Evolutionary conservation across 2,888 invertebrate genomes (phyloP).

Genomic region (Oscheius sp.): DNA sequence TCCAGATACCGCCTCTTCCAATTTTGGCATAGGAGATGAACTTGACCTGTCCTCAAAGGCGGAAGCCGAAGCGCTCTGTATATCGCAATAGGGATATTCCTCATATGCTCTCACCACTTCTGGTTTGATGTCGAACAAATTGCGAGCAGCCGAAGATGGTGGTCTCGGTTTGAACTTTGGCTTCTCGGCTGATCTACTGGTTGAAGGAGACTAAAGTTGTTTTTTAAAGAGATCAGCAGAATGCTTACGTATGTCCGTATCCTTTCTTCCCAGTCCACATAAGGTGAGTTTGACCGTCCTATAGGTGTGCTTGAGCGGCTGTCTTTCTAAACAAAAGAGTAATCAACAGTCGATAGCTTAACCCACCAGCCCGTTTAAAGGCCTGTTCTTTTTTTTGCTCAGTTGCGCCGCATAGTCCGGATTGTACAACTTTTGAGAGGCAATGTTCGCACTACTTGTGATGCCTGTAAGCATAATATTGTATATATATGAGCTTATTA

Average conservation of each 20-base stretch:
- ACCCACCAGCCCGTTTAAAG: constrained; percentile 16
- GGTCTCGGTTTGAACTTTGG: constrained; percentile 25
- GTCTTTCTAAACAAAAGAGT: constrained; percentile 17
- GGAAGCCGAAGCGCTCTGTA: constrained; percentile 10
- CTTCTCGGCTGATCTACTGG: constrained; percentile 17
- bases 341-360: not conserved
- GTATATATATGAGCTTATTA: not conserved
- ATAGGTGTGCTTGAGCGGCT: constrained; percentile 17
- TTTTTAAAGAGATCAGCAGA: not conserved
- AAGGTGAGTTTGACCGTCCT: constrained; percentile 16
- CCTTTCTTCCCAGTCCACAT: not conserved
- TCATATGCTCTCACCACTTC: not conserved
- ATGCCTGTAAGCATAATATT: constrained; percentile 23
- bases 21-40: constrained; percentile 24
- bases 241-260: not conserved
- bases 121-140: not conserved
- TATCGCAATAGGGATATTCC: not conserved
- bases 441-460: constrained; percentile 31
- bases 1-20: constrained; percentile 6
- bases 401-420: constrained; percentile 23
- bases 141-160: constrained; percentile 4
- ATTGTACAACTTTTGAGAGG: constrained; percentile 28
- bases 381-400: constrained; percentile 20
- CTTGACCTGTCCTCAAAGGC: not conserved
- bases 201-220: constrained; percentile 5